Base-by-base conservation (phyloP, 2,888 invertebrate genomes). In the Rhopalosiphum nymphaeae region DNA sequence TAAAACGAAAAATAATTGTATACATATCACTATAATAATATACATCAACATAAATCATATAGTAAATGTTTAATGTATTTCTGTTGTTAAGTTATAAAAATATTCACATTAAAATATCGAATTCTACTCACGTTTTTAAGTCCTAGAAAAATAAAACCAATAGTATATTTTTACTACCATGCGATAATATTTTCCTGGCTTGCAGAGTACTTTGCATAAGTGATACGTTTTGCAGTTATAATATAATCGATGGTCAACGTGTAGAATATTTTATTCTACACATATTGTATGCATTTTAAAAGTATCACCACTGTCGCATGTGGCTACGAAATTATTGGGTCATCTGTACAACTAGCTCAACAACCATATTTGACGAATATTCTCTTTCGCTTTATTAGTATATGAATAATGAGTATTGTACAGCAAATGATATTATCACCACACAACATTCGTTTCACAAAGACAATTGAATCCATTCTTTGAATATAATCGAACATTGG, bases 401-500 rank as follows among this genome's bases (percentile, higher is more conserved):
- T 78, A 78, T 36, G 78, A 78, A 36, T 78, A 78, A 78, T 78
- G 36, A 78, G 21, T 2, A 78, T 78, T 78, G 78, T 78, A 78
- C 21, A 78, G 36, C 21, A 36, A 36, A 21, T 78, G 21, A 78
- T 78, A 78, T 78, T 78, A 78, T 78, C 78, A 67, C n/a, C 16
- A 67, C 21, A 78, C 36, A 36, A 36, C 36, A 21, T 78, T 78
- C 78, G 36, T 78, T 78, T 36, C 78, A 78, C 78, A 78, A 78
- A 78, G 36, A 78, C 78, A 78, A 78, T 78, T 78, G 78, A 36
- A 78, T 36, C 21, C 78, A 36, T 36, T 36, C 78, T 78, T 78
- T 78, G 36, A 78, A 78, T 78, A 78, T 78, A 78, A 78, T 78
- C 21, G 78, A 78, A 78, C 78, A 78, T 78, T 78, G 78, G 78